Conservation (phyloP, 2,797 vertebrate genomes). For the Okamejei kenojei region DNA sequence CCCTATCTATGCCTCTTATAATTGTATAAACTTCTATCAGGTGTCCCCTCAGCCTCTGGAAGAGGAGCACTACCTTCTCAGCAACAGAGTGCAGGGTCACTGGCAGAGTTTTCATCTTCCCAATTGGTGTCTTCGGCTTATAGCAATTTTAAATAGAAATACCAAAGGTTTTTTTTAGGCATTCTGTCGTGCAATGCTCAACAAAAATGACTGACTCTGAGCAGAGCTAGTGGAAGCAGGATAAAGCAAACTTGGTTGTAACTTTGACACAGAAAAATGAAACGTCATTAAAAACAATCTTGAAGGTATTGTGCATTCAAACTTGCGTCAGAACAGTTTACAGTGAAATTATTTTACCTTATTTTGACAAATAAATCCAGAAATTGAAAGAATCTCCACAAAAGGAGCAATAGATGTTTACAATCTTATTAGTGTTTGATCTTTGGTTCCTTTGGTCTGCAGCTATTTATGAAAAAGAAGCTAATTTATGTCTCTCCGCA, state of each 20-base stretch:
- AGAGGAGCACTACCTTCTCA: background rate
- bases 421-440: background rate
- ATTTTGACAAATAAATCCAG: background rate
- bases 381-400: background rate
- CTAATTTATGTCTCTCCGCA: background rate
- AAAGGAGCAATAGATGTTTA: background rate
- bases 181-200: background rate
- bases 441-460: background rate
- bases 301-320: background rate
- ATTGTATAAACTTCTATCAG: too few species aligned
- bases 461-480: background rate
- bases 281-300: background rate
- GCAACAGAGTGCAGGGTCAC: background rate
- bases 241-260: background rate
- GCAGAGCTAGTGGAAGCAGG: background rate
- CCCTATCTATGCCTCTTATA: too few species aligned
- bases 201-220: background rate
- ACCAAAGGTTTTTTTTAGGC: background rate
- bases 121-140: background rate
- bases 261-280: background rate
- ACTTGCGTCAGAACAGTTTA: background rate
- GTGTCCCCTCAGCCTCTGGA: too few species aligned
- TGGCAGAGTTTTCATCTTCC: background rate
- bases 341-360: background rate
- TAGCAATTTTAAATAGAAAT: background rate